Conservation (phyloP, 2,113 vertebrate species). For the Leucopsar rothschildi region DNA sequence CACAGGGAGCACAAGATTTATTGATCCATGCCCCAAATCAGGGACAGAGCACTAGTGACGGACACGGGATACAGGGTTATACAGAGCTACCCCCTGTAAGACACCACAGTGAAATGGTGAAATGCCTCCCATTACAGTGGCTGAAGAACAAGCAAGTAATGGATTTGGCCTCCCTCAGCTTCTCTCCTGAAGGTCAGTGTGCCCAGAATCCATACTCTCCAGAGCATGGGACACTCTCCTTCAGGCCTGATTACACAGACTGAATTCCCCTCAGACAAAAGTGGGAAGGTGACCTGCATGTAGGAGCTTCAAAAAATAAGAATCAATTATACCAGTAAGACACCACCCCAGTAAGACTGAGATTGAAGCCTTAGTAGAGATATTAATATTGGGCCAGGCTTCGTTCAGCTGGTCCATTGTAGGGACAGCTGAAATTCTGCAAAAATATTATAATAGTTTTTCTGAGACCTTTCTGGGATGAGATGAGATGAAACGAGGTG, state of each 20-base stretch:
- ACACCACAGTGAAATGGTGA: background rate
- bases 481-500: background rate
- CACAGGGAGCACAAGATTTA: background rate
- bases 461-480: background rate
- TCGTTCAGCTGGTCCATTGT: background rate
- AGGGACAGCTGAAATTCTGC: background rate
- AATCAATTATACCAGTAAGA: background rate
- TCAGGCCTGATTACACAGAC: slow-evolving; percentile 2
- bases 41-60: background rate
- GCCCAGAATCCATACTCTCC: background rate
- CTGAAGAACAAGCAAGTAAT: background rate
- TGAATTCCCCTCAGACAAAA: background rate
- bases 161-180: background rate
- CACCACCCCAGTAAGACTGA: background rate
- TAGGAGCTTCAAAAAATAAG: background rate
- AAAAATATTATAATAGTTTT: background rate
- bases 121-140: background rate
- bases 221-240: background rate
- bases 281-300: background rate
- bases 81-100: no score
- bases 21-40: background rate
- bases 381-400: background rate
- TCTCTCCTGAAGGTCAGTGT: background rate
- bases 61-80: no score
- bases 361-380: background rate